Base-by-base conservation (phyloP, 2,113 vertebrate genomes). In the Vidua chalybeata region DNA sequence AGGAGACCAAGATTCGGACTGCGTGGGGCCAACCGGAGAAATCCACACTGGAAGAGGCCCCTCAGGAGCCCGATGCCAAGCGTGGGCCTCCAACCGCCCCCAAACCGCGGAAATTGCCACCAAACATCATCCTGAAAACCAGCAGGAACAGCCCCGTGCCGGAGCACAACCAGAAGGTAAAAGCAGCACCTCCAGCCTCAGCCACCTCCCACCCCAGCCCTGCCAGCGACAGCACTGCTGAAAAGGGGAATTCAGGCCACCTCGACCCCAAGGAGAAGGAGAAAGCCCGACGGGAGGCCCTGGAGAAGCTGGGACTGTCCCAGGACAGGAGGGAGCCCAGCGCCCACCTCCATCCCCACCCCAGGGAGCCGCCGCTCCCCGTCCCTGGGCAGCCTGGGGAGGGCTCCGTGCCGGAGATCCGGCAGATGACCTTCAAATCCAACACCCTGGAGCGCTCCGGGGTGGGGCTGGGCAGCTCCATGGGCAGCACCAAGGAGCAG, bases 221-320 rank as follows among this genome's bases (percentile, higher is more conserved):
- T 20, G 58, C 92, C 8, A 13, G 84, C 2, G 98, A 99, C 6
- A 35, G 94, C 0, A 7, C 88, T 2, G 35, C 72, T 0, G 93
- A 97, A 3, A 96, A 68, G 35, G 43, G 4, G 0, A 58, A 46
- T 9, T 17, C 33, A 0, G 93, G 55, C 10, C 79, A 93, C 28
- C 96, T 93, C 0, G 95, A 96, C 7, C 96, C 97, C 64, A 97
- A 96, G 69, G 97, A 98, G 71, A 98, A 98, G 85, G 97, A 98
- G 69, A 97, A 93, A 30, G 98, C 98, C 15, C 98, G 97, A 18
- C 88, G 91, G 77, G 98, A 99, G 54, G 99, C 99, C 2, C 76
- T 99, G 91, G 96, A 98, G 87, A 99, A 99, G 94, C 96, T 99
- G 13, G 99, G 99, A 11, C 98, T 99, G 39, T 93, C 98, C 2